Evolutionary conservation across 2,888 invertebrate species (phyloP), one percentile per base, ranked within the genome.

Genomic region (Kryphioiulus occultus): DNA sequence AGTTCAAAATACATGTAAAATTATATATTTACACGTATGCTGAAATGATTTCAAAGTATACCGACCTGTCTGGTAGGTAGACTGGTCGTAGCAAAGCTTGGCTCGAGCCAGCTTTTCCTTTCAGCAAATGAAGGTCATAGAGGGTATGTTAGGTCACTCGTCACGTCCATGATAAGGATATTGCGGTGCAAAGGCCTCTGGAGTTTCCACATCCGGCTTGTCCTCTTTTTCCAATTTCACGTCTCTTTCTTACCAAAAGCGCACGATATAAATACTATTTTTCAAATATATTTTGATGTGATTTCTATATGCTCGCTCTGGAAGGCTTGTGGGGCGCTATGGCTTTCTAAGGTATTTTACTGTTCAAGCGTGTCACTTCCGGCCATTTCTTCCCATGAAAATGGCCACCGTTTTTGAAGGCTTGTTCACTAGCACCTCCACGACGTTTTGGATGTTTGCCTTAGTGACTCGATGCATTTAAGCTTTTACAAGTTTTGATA

Each of bases 211-310:
- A 59, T 17, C 2, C 17, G 47, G 47, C 47, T 47, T 47, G 47
- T 9, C 59, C 19, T 59, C 59, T 59, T 59, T 59, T 59, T 59
- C 59, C 59, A 59, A 22, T 59, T 59, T 59, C 59, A 59, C 15
- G n/a, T 59, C n/a, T 59, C 1, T 59, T 59, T 59, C 59, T 59
- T 59, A 59, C 59, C 7, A 59, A 59, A 59, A 15, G 59, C 59
- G 59, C 59, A 59, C 59, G 59, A 59, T 59, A 59, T 59, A 59
- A 59, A 59, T 59, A 59, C 59, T 59, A 59, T 59, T 59, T 59
- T 59, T 59, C 59, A 19, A 59, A 59, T 59, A 19, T 59, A 59
- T 59, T 59, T 59, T 59, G 59, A 59, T 59, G 59, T 59, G 59
- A 59, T 59, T 59, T 59, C 59, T 59, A 59, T n/a, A 59, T 59